Evolutionary conservation across 1,140 invertebrate genomes (phyloP).

Genomic region (Brachionus rubens): DNA sequence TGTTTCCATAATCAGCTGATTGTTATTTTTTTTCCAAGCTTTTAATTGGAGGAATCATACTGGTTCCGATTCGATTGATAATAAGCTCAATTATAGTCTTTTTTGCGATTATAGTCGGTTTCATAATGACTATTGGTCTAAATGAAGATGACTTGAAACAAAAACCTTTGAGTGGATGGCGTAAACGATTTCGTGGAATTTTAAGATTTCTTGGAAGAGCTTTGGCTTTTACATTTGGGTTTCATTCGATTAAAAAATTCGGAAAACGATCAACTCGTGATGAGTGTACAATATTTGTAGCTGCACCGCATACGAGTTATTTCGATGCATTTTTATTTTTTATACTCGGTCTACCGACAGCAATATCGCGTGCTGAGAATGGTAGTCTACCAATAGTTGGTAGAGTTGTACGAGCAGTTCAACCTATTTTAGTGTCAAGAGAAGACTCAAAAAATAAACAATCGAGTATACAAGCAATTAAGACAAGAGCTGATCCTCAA

Average conservation of each 20-base stretch:
- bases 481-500: constrained; percentile 74
- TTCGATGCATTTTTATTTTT: constrained; percentile 81
- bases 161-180: constrained; percentile 13
- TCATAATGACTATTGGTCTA: constrained; percentile 16
- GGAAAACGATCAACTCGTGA: constrained; percentile 67
- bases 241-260: constrained; percentile 71
- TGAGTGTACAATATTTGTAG: constrained; percentile 78
- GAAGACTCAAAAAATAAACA: constrained; percentile 86
- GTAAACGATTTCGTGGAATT: neutral
- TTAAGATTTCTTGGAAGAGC: neutral
- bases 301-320: constrained; percentile 84
- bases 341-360: constrained; percentile 72
- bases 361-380: constrained; percentile 75
- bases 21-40: neutral
- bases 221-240: constrained; percentile 63
- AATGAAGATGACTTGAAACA: constrained; percentile 5
- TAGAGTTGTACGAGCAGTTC: constrained; percentile 85
- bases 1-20: too few relatives aligned
- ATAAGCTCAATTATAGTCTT: neutral
- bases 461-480: constrained; percentile 85
- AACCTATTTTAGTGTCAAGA: constrained; percentile 86
- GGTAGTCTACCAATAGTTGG: constrained; percentile 73
- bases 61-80: constrained; percentile 7
- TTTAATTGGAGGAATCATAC: neutral
- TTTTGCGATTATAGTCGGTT: neutral